Evolutionary conservation across 2,888 invertebrate species (phyloP).

Genomic region (Glaucopsyche alexis): DNA sequence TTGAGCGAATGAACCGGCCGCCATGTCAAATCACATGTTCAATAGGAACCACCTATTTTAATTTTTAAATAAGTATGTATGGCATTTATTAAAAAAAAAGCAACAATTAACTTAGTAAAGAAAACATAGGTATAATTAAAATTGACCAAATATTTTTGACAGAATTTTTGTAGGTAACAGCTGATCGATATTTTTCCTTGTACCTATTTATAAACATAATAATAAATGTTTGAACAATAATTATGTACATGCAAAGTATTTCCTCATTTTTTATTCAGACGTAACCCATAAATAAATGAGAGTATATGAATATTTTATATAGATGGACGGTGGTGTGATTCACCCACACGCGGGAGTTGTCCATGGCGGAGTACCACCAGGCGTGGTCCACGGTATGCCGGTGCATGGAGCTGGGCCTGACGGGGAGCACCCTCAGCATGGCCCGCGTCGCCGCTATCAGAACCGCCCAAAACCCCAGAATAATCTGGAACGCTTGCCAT

Average conservation of each 20-base stretch:
- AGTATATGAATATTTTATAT: constrained; percentile 33
- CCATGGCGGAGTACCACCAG: constrained; percentile 61
- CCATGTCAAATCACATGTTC: constrained; percentile 69
- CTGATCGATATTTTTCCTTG: not conserved
- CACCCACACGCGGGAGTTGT: constrained; percentile 65
- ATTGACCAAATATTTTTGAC: not conserved
- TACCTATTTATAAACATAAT: not conserved
- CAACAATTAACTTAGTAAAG: not conserved
- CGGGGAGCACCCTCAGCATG: constrained; percentile 66
- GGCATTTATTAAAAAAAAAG: not conserved
- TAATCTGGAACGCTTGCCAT: constrained; percentile 79
- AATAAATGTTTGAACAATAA: not conserved
- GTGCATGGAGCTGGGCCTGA: constrained; percentile 69
- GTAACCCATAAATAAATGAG: not conserved
- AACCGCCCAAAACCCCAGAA: constrained; percentile 67
- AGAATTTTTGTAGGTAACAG: not conserved
- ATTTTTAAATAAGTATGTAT: not conserved
- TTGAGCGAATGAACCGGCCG: constrained; percentile 66
- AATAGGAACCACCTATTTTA: too few relatives aligned
- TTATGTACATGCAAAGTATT: not conserved
- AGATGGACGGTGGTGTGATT: constrained; percentile 71
- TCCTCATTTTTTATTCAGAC: not conserved
- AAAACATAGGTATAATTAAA: not conserved
- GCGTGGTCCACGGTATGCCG: constrained; percentile 66
- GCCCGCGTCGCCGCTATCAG: constrained; percentile 67